Percentiles rank a stretch among this genome's conserved stretches.
Conservation (phyloP, 35 echinoderm and acorn worm species). For the Heliocidaris tuberculata region DNA sequence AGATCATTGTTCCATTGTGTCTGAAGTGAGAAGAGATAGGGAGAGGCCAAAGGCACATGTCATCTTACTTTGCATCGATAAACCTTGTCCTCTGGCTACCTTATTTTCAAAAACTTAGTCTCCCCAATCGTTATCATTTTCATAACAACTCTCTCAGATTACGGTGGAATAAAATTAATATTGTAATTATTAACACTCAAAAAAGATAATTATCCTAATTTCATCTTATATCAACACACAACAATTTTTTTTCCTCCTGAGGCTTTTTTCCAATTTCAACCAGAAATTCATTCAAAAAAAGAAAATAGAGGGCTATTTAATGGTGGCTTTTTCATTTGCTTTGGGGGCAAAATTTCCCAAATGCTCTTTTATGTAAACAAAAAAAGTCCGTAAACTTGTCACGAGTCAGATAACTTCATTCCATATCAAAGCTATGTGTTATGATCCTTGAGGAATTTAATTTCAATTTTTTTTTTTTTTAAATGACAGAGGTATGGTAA, state of each 20-base stretch:
- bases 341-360: too few species aligned
- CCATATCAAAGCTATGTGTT: not conserved
- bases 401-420: not conserved
- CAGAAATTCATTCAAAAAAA: too few species aligned
- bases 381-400: not conserved
- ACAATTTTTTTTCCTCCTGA: too few species aligned
- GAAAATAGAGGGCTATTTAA: too few species aligned
- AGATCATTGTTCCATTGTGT: not conserved
- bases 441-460: too few species aligned
- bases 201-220: too few species aligned
- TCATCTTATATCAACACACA: too few species aligned
- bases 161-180: not conserved
- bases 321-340: too few species aligned
- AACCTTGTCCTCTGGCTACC: not conserved
- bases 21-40: not conserved
- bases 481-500: not conserved
- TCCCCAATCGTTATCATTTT: not conserved
- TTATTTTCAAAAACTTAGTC: not conserved
- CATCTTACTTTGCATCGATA: not conserved
- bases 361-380: too few species aligned
- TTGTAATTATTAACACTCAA: too few species aligned
- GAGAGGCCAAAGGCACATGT: not conserved
- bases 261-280: too few species aligned
- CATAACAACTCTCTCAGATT: not conserved
- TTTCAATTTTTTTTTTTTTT: not conserved